Evolutionary conservation across 35 echinoderm and acorn worm genomes (phyloP), one percentile per base, ranked within the genome.

Genomic region (Chiridota heheva): DNA sequence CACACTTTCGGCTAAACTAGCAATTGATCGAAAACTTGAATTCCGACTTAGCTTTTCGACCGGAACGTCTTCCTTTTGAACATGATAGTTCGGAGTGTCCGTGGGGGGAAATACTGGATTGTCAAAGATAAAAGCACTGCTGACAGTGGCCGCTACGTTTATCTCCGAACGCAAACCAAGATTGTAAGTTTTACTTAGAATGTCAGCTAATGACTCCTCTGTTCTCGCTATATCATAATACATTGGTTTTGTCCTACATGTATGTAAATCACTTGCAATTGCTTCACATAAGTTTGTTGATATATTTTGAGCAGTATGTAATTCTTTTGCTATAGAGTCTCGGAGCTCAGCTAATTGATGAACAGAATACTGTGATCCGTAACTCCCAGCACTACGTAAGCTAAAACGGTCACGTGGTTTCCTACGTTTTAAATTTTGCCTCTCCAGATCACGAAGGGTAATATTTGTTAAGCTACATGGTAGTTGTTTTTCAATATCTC

Each of bases 21-120:
- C 92, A 42, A 96, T 70, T 5, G 92, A 96, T 43, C 92, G 57
- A 58, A 96, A 96, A 80, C 92, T 96, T 20, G 92, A 96, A 37
- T 89, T 86, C 72, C 87, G 72, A 45, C 92, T 96, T 3, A 73
- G 69, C 25, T 77, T 44, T 1, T 74, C 78, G 32, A 58, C 80
- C 26, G 59, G 55, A 44, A 42, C 76, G 45, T 78, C 81, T 24
- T 57, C 72, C 31, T 24, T 57, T 25, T 61, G 31, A 24, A 29
- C 75, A 17, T 40, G 75, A 62, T 61, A 60, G 48, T 53, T 53
- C 48, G 10, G 10, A 22, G 10, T 22, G 22, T 53, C 65, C 58
- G 41, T 76, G 72, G 33, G 83, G 36, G 47, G 78, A 78, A 96
- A 96, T 1, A 87, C 77, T 0, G 92, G 92, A 63, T 96, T 96